Evolutionary conservation across 2,888 invertebrate genomes (phyloP).

Genomic region (Drosophila kuntzei): DNA sequence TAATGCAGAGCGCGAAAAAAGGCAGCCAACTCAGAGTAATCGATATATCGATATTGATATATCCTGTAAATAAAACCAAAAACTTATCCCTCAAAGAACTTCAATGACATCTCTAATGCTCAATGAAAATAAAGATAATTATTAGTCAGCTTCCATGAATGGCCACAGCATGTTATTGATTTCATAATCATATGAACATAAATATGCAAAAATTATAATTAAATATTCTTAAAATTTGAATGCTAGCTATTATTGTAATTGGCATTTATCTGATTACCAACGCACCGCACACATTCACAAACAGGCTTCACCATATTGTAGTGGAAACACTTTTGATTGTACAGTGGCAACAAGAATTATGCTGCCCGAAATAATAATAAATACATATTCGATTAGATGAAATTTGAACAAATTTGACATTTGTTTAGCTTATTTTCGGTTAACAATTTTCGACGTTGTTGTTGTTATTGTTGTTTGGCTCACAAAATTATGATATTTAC

Average conservation of each 20-base stretch:
- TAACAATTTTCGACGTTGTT: slow-evolving; percentile 6
- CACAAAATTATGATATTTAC: slow-evolving; percentile 37
- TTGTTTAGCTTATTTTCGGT: slow-evolving; percentile 33
- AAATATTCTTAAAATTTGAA: neutral
- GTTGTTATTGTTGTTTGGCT: neutral
- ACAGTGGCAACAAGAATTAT: slow-evolving; percentile 32
- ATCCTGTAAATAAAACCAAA: too few species aligned
- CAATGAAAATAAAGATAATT: neutral
- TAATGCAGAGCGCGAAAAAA: too few species aligned
- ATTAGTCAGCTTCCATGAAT: neutral
- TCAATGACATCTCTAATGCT: neutral
- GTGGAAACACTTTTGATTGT: slow-evolving; percentile 16
- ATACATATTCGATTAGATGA: slow-evolving; percentile 30
- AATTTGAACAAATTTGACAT: slow-evolving; percentile 34
- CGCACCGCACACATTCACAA: neutral
- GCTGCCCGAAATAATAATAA: slow-evolving; percentile 15
- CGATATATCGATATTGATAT: too few species aligned
- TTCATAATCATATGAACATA: too few species aligned
- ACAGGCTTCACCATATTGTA: neutral
- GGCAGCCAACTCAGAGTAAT: too few species aligned
- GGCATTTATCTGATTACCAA: slow-evolving; percentile 11
- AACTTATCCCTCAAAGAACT: too few species aligned
- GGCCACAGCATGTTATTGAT: neutral
- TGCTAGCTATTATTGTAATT: slow-evolving; percentile 6
- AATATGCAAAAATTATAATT: neutral